phyloP scores from a whole-genome alignment of 2,113 vertebrate genomes.

The Serinus canaria region DNA sequence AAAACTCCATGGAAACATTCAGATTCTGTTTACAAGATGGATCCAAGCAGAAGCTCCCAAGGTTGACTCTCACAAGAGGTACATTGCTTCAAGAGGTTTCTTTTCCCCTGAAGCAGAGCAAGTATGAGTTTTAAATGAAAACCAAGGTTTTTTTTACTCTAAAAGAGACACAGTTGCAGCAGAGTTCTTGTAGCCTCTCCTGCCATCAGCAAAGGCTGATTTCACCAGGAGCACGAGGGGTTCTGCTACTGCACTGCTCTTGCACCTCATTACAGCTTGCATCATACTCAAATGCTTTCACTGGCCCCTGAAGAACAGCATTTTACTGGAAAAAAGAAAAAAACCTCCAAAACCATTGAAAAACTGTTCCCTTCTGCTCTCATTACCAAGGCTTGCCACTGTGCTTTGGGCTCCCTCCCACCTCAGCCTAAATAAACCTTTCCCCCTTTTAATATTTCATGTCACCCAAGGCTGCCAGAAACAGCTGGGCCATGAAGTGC shows the following conservation, averaged over 20 bases:
- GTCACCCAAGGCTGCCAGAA: neutral
- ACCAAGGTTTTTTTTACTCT: neutral
- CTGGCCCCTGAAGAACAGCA: neutral
- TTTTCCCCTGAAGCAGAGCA: neutral
- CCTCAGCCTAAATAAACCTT: neutral
- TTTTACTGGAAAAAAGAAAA: neutral
- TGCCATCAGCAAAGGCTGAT: neutral
- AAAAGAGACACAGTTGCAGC: rapidly evolving
- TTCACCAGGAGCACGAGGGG: rapidly evolving
- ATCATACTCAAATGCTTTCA: neutral
- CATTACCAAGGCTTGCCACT: neutral
- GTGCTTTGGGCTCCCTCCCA: neutral
- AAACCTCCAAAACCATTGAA: too few relatives aligned
- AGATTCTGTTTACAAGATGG: neutral
- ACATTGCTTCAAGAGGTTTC: neutral
- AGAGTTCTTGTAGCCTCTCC: neutral
- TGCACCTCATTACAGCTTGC: neutral
- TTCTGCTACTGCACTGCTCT: neutral
- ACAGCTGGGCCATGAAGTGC: neutral
- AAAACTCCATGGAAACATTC: neutral
- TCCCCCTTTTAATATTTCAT: neutral
- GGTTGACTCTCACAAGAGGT: neutral
- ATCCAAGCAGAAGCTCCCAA: neutral
- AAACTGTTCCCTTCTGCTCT: neutral
- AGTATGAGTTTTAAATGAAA: neutral